Base-by-base conservation (phyloP, 37 sponge, comb jelly and placozoan genomes). In the Cladorhizidae sp. region DNA sequence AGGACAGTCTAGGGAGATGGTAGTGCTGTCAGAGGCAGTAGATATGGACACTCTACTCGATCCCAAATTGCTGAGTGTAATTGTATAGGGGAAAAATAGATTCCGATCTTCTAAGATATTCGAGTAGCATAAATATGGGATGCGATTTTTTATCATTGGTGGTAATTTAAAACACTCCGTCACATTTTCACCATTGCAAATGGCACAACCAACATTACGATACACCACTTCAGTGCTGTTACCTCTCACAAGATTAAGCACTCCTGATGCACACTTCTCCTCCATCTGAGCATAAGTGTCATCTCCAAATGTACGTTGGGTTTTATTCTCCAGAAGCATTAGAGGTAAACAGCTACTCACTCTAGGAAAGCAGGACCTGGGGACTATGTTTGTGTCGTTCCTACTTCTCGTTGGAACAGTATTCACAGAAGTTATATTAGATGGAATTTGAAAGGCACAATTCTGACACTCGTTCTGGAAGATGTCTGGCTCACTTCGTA, bases 101-200 rank as follows among this genome's bases (percentile, higher is more conserved):
- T 35, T 11, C 12, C 6, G 37, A 67, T 8, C 38, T 26, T 29
- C 6, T 59, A 18, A 26, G 17, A 59, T 59, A 28, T 23, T 59
- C 6, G 69, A 38, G 15, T 17, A 23, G 12, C 61, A 72, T 17
- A 12, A 18, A 59, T 28, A 26, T 59, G 61, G 61, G 3, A 59
- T 59, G 61, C 5, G 15, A 28, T 6, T 12, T 59, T 8, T 28
- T 23, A 17, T 26, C n/a, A n/a, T n/a, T n/a, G n/a, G n/a, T 28
- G 7, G 15, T 28, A 26, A 26, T 5, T 6, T 59, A 17, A 59
- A 59, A 59, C 61, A 59, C 5, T 21, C 36, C 15, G 26, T 35
- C 3, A 32, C 67, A 31, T 67, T 9, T 67, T 37, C 67, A 51
- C 11, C 42, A 57, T 80, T 80, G 72, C 72, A 79, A 28, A 51